Evolutionary conservation across 2,797 vertebrate genomes (phyloP).

Genomic region (Telmatherina bonti): DNA sequence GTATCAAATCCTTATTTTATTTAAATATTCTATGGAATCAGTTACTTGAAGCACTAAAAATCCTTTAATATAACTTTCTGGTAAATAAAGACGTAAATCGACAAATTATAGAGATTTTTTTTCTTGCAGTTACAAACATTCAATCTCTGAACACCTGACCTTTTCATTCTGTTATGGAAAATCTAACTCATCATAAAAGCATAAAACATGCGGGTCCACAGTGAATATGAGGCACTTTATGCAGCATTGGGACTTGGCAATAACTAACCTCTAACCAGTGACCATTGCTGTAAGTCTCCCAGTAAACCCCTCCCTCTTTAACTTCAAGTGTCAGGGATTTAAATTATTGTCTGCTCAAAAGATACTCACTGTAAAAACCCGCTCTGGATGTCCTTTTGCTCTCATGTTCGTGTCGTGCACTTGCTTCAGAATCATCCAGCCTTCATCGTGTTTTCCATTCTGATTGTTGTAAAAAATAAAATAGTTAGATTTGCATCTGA

Average conservation of each 20-base stretch:
- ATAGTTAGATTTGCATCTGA: background rate
- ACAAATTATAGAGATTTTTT: too few relatives aligned
- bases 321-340: background rate
- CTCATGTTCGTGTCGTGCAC: constrained; percentile 98
- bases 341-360: background rate
- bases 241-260: background rate
- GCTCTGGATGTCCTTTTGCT: constrained; percentile 94
- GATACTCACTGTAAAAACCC: constrained; percentile 92
- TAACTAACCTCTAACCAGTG: background rate
- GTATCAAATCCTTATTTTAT: too few relatives aligned
- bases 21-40: too few relatives aligned
- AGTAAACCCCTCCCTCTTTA: background rate
- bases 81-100: too few relatives aligned
- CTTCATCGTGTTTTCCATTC: constrained; percentile 97
- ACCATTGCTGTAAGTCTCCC: too few relatives aligned
- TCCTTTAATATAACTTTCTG: too few relatives aligned
- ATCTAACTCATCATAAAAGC: background rate
- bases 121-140: too few relatives aligned
- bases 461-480: constrained; percentile 59
- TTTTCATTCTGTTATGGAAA: background rate
- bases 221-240: too few relatives aligned
- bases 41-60: too few relatives aligned
- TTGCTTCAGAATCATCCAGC: constrained; percentile 98
- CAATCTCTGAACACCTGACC: background rate
- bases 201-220: too few relatives aligned